A percentile compares a stretch with the other conserved stretches of the same genome.
Conservation (phyloP, 2,113 vertebrate species). For the Phalacrocorax carbo region DNA sequence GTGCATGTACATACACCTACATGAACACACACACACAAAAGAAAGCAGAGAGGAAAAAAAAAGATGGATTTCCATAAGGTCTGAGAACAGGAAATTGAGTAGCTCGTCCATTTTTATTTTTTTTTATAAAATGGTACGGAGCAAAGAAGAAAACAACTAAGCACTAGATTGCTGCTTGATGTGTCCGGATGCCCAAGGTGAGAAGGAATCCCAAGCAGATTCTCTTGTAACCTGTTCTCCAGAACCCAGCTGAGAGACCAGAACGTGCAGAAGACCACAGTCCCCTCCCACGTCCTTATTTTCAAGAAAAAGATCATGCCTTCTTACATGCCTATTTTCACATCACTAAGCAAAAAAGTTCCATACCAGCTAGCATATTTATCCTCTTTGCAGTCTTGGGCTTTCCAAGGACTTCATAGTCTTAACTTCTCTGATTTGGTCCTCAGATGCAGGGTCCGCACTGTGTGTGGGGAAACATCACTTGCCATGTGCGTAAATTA, state of each 20-base stretch:
- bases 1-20: background rate
- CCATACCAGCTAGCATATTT: background rate
- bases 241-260: background rate
- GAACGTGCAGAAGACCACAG: background rate
- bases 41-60: background rate
- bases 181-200: background rate
- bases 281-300: background rate
- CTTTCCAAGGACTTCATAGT: background rate
- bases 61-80: background rate
- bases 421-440: background rate
- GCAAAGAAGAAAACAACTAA: background rate
- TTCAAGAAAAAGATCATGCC: background rate
- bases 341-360: background rate
- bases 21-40: background rate
- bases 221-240: background rate
- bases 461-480: rapidly evolving
- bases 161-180: background rate
- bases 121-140: background rate
- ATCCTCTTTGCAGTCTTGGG: background rate
- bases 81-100: constrained; percentile 28
- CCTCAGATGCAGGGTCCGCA: background rate
- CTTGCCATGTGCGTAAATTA: background rate
- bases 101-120: background rate
- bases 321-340: background rate
- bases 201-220: background rate